These are phyloP conservation scores for Bedellia somnulentella DNA, from an alignment of 2,888 invertebrate genomes.

Conservation along the genomic window DNA sequence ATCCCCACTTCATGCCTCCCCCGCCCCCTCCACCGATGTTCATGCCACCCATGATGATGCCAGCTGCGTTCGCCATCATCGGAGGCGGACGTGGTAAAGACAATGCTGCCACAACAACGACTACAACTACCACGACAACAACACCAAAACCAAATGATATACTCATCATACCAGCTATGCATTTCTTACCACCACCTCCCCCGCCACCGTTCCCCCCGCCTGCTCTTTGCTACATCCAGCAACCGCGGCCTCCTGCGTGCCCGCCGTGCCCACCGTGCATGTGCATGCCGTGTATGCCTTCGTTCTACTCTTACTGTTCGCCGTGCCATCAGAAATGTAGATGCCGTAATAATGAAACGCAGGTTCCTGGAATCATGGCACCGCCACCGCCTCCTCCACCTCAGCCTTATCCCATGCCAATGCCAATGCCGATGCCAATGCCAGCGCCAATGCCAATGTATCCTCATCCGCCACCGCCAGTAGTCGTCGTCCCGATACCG, in stretches of 20 bases:
- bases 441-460: slow-evolving; percentile 9
- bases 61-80: background rate
- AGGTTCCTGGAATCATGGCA: slow-evolving; percentile 10
- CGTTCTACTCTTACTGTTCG: slow-evolving; percentile 39
- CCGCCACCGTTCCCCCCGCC: background rate
- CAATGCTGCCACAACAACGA: background rate
- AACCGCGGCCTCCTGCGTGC: slow-evolving; percentile 13
- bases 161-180: background rate
- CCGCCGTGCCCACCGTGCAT: slow-evolving; percentile 40
- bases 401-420: slow-evolving; percentile 17
- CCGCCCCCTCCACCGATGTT: slow-evolving; percentile 6
- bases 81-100: background rate
- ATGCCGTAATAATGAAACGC: slow-evolving; percentile 17
- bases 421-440: slow-evolving; percentile 14
- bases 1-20: slow-evolving; percentile 9
- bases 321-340: slow-evolving; percentile 35
- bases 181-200: background rate
- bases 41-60: background rate
- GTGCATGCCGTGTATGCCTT: slow-evolving; percentile 36
- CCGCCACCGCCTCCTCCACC: slow-evolving; percentile 12
- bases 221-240: background rate
- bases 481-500: slow-evolving; percentile 13
- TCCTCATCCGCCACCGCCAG: slow-evolving; percentile 10
- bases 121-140: slow-evolving; percentile 2
- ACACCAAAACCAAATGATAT: background rate